Base-by-base conservation (phyloP, 2,113 vertebrate species). In the Dissostichus mawsoni region DNA sequence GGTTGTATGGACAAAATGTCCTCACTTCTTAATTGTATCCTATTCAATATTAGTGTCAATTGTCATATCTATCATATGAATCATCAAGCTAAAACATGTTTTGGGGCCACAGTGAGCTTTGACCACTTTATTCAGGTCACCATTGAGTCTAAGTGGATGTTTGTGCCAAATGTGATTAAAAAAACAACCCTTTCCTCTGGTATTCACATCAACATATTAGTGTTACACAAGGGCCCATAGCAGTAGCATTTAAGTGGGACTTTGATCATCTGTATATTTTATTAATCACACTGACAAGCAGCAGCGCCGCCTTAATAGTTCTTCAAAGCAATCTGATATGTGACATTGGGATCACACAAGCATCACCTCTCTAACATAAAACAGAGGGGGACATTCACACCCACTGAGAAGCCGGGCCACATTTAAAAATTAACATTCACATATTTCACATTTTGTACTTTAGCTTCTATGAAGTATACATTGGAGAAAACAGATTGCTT, bases 311-410 rank as follows among this genome's bases (percentile, higher is more conserved):
- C 72, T 25, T 47, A 52, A 45, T 47, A 58, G 25, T 51, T 74
- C 82, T 87, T 80, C 55, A 78, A 58, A 61, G 81, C 82, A 67
- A 68, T 74, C 83, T 80, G 73, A 77, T 85, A 90, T 82, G 73
- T 83, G 87, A 80, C 79, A 62, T 55, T 36, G 57, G 23, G 44
- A 71, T 80, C 56, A 73, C 51, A 76, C 63, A 78, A 81, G 75
- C 57, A 61, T 61, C 77, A 68, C 82, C 62, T 72, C 66, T 45
- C 47, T 59, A 51, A 82, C 51, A 69, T 64, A n/a, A 67, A n/a
- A 51, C 73, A 68, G 33, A 77, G 57, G 48, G 36, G 45, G 52
- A 58, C 44, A 36, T 55, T 68, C 65, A 83, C 51, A 71, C 29
- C 62, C 65, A 17, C 62, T 36, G 29, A 66, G 51, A 23, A 75